Evolutionary conservation across 2,888 invertebrate genomes (phyloP).

Genomic region (Dinocampus coccinellae): DNA sequence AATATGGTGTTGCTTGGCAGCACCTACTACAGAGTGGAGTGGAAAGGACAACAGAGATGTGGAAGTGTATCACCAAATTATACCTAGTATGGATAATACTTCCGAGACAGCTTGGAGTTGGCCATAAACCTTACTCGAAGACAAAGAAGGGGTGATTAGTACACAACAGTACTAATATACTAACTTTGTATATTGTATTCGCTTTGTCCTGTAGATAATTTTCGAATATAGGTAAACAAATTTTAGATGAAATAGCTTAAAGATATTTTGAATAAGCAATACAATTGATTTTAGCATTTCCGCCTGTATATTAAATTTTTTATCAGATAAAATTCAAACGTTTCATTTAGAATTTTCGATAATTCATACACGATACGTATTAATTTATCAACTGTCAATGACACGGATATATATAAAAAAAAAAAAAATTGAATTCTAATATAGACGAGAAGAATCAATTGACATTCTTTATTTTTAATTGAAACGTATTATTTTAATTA

Average conservation of each 20-base stretch:
- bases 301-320: background rate
- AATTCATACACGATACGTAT: too few species aligned
- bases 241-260: background rate
- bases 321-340: background rate
- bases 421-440: too few species aligned
- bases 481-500: too few species aligned
- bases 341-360: too few species aligned
- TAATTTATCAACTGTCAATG: too few species aligned
- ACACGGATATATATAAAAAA: too few species aligned
- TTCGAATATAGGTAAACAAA: background rate
- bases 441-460: too few species aligned
- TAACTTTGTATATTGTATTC: slow-evolving; percentile 7
- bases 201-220: background rate
- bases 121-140: slow-evolving; percentile 49
- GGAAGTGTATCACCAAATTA: slow-evolving; percentile 62
- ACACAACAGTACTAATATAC: slow-evolving; percentile 8
- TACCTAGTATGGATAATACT: slow-evolving; percentile 61
- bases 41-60: slow-evolving; percentile 53
- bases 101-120: slow-evolving; percentile 53
- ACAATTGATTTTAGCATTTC: background rate
- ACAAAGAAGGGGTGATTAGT: slow-evolving; percentile 63
- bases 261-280: background rate
- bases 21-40: slow-evolving; percentile 46
- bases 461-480: too few species aligned
- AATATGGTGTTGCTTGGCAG: slow-evolving; percentile 49